A percentile compares a stretch with the other conserved stretches of the same genome.
These are phyloP conservation scores for Diarsia rubi DNA, from an alignment of 2,888 invertebrate genomes.

Conservation along the genomic window DNA sequence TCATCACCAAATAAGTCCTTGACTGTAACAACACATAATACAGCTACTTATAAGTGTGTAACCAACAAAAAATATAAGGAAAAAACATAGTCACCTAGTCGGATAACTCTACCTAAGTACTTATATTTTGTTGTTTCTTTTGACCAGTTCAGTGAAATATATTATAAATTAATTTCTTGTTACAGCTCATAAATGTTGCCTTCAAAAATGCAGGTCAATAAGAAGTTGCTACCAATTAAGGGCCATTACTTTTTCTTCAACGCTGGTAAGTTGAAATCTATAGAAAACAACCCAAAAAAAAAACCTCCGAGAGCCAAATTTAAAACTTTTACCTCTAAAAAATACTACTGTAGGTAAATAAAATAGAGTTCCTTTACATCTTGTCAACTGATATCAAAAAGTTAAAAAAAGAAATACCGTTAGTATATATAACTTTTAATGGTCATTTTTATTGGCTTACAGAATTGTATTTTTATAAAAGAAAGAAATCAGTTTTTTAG, in stretches of 20 bases:
- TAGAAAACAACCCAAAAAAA: not conserved
- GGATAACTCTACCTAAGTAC: not conserved
- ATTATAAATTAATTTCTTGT: conserved; percentile 11
- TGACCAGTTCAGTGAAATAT: not conserved
- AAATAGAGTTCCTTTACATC: not conserved
- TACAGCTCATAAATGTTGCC: conserved; percentile 68
- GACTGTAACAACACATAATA: not conserved
- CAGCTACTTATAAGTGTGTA: not conserved
- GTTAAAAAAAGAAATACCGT: not conserved
- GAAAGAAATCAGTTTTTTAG: conserved; percentile 28
- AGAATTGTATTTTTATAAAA: conserved; percentile 2
- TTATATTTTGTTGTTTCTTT: not conserved
- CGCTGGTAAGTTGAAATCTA: conserved; percentile 93
- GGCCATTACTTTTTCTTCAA: conserved; percentile 97
- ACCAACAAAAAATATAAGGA: conserved; percentile 23
- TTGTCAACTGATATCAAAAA: not conserved
- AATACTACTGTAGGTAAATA: not conserved
- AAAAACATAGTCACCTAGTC: conserved; percentile 8
- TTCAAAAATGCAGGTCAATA: conserved; percentile 91
- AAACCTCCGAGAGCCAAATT: not conserved
- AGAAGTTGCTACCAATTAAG: conserved; percentile 95
- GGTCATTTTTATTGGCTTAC: not conserved
- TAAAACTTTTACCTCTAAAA: not conserved
- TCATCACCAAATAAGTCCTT: conserved; percentile 25
- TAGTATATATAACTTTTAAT: not conserved